Evolutionary conservation across 2,113 vertebrate genomes (phyloP), one percentile per base, ranked within the genome.

Genomic region (Coreoperca whiteheadi): DNA sequence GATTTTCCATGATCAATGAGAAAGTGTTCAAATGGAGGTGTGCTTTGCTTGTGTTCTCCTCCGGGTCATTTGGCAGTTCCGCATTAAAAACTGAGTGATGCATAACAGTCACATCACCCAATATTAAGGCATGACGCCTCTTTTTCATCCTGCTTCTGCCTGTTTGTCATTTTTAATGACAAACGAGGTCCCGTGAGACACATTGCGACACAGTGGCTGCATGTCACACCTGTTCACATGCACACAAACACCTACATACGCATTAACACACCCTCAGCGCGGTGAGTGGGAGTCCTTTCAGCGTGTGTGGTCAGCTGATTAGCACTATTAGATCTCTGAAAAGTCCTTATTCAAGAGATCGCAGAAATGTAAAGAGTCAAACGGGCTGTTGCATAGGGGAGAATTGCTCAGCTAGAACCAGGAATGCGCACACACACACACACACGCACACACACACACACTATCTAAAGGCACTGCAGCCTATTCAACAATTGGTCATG

Each of bases 311-410:
- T 70, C 41, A 11, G 12, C 70, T 80, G 30, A 82, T 87, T 74
- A 83, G 78, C 74, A 74, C 60, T 12, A 82, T 88, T 67, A 88
- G 81, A 67, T 90, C 79, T 74, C 76, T 66, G 70, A 41, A 54
- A 72, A 77, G 78, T 71, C 77, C 60, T 50, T 61, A 77, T 81
- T 86, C 66, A 89, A 63, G 79, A 71, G 77, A 90, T 86, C 66
- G 84, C 65, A 81, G 73, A 65, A 5, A 83, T 90, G 88, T 90
- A 74, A 92, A 81, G 80, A 92, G 91, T 93, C 88, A 93, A 92
- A 82, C 4, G 21, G 76, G 51, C 66, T 50, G 70, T 74, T 84
- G 76, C 9, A 10, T 20, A 70, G 60, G 21, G 70, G 51, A 48
- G 39, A 74, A 54, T 86, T 72, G 56, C 66, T 91, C 79, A 82